Evolutionary conservation across 2,888 invertebrate genomes (phyloP), one percentile per base, ranked within the genome.

Genomic region (Onchidella celtica): DNA sequence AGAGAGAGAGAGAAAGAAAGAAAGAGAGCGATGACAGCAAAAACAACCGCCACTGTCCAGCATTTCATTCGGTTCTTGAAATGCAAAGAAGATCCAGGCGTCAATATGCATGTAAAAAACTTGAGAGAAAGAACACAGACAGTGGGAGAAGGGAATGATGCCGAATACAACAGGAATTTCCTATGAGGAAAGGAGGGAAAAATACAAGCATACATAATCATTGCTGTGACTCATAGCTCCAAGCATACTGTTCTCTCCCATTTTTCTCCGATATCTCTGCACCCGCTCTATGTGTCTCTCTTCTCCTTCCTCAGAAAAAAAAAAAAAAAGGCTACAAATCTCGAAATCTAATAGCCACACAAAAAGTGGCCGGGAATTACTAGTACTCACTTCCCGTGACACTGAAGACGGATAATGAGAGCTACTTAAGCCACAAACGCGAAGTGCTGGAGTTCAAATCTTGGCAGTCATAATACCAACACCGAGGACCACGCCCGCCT

Each of bases 401-500:
- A 14, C 2, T 59, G 3, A 59, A 24, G 72, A 57, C 36, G 14
- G 24, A 61, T 59, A 73, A 59, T 59, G 32, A 59, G 59, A 38
- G 73, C 73, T 73, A 73, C 73, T 73, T 59, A 73, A 4, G 27
- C 9, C 59, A 65, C 40, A 75, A 75, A 57, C 32, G 6, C 24
- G 24, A 24, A 34, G 14, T 6, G 2, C 1, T 32, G 17, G 24
- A 0, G 24, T 2, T 38, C 32, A 27, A 59, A 75, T 63, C 63
- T 29, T 17, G 40, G 47, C 55, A 75, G 65, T 40, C 75, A 75
- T 75, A 75, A 75, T 68, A 68, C 57, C 24, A 66, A 47, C 77
- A 68, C 68, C 55, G 36, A 40, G 68, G 59, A 21, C 55, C 66
- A 47, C 55, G 77, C 66, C 59, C n/a, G 40, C 69, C 69, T 29